A percentile compares a stretch with the other conserved stretches of the same genome.
Conservation (phyloP, 2,797 vertebrate genomes). For the Argyrosomus regius region DNA sequence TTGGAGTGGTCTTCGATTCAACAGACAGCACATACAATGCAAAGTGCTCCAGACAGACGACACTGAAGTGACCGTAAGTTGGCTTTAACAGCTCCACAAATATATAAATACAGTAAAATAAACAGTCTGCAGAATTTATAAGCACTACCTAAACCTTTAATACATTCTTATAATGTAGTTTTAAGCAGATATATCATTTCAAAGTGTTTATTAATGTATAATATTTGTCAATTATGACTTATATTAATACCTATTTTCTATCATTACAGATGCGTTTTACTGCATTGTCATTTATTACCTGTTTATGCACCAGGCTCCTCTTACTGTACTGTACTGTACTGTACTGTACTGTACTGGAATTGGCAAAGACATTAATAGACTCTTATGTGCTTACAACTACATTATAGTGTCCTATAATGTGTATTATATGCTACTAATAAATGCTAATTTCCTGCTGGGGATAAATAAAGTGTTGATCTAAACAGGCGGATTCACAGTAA, state of each 20-base stretch:
- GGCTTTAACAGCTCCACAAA: constrained; percentile 23
- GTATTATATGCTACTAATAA: background rate
- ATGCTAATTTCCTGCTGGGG: no score
- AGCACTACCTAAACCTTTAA: background rate
- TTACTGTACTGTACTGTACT: background rate
- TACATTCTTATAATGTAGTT: background rate
- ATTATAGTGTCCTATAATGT: background rate
- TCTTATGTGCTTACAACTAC: background rate
- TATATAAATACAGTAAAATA: background rate
- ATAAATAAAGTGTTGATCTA: background rate
- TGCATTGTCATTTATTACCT: background rate
- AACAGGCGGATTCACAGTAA: background rate
- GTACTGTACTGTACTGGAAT: background rate
- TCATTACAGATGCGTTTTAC: background rate
- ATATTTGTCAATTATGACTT: background rate
- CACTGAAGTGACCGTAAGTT: constrained; percentile 24
- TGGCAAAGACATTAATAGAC: background rate
- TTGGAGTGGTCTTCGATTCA: constrained; percentile 60
- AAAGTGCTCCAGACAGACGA: constrained; percentile 52
- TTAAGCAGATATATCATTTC: background rate
- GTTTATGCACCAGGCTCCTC: background rate
- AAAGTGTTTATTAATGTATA: background rate
- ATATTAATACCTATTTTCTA: background rate
- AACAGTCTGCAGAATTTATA: background rate
- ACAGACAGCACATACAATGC: constrained; percentile 43